Percentiles rank a stretch among this genome's conserved stretches.
Evolutionary conservation across 2,888 invertebrate species (phyloP).

Genomic region (Lapara coniferarum): DNA sequence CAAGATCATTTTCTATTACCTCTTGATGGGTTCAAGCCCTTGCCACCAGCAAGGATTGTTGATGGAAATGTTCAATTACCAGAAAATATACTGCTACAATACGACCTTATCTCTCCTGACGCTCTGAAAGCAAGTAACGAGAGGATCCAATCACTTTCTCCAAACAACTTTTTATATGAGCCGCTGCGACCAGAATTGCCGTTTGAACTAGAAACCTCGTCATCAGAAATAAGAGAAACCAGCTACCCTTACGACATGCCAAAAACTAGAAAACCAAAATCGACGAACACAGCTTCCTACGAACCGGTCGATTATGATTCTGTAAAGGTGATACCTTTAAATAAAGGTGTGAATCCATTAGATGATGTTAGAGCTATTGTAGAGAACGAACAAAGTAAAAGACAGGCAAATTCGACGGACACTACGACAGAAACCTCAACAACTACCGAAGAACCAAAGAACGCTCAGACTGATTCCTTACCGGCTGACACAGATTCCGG

Average conservation of each 20-base stretch:
- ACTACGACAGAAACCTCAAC: slow-evolving; percentile 44
- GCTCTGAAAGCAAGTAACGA: slow-evolving; percentile 49
- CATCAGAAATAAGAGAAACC: slow-evolving; percentile 64
- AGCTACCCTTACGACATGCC: slow-evolving; percentile 70
- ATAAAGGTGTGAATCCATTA: slow-evolving; percentile 65
- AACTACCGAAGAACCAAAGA: slow-evolving; percentile 47
- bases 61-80: slow-evolving; percentile 73
- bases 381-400: slow-evolving; percentile 63
- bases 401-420: slow-evolving; percentile 57
- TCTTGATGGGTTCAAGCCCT: slow-evolving; percentile 75
- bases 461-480: slow-evolving; percentile 59
- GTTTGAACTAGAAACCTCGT: slow-evolving; percentile 71
- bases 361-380: slow-evolving; percentile 53
- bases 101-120: slow-evolving; percentile 67
- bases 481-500: slow-evolving; percentile 77
- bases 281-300: slow-evolving; percentile 48
- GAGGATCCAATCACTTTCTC: slow-evolving; percentile 45
- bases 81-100: slow-evolving; percentile 72
- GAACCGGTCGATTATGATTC: slow-evolving; percentile 75
- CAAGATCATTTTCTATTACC: slow-evolving; percentile 73
- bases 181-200: slow-evolving; percentile 68
- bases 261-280: slow-evolving; percentile 59
- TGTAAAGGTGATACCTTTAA: slow-evolving; percentile 73
- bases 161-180: slow-evolving; percentile 67
- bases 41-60: slow-evolving; percentile 68